A percentile compares a stretch with the other conserved stretches of the same genome.
Evolutionary conservation across 2,113 vertebrate species (phyloP).

Genomic region (Aphyosemion australe): DNA sequence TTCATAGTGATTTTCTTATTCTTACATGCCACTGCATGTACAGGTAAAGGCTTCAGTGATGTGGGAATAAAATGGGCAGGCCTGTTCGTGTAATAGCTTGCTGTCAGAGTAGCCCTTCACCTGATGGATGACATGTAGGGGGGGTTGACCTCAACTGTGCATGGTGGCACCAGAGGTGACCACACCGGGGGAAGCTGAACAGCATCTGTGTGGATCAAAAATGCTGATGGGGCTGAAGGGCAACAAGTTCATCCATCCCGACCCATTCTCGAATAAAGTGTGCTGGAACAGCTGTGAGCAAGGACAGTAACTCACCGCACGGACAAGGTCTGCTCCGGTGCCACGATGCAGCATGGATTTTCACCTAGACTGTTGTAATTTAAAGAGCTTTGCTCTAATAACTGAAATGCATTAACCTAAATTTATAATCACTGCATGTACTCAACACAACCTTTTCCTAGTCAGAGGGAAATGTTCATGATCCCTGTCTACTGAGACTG

Average conservation of each 20-base stretch:
- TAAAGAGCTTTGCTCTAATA: conserved; percentile 42
- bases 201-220: conserved; percentile 49
- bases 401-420: conserved; percentile 49
- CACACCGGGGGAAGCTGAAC: conserved; percentile 39
- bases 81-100: conserved; percentile 51
- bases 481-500: conserved; percentile 1
- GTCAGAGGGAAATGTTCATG: conserved; percentile 10
- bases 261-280: conserved; percentile 49
- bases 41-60: not conserved
- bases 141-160: conserved; percentile 45
- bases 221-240: conserved; percentile 70
- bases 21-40: conserved; percentile 1
- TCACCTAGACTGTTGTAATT: conserved; percentile 32
- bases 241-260: conserved; percentile 61
- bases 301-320: conserved; percentile 52
- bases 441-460: conserved; percentile 7
- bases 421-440: conserved; percentile 38
- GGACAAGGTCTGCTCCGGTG: conserved; percentile 21
- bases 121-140: conserved; percentile 60
- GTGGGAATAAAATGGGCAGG: conserved; percentile 17
- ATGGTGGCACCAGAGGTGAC: conserved; percentile 63
- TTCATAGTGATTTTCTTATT: not conserved
- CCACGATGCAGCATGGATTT: conserved; percentile 13
- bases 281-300: conserved; percentile 59
- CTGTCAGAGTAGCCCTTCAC: conserved; percentile 54